Percentiles rank a stretch among this genome's conserved stretches.
Evolutionary conservation across 1,140 invertebrate species (phyloP).

Genomic region (Andrena cerasifolii): DNA sequence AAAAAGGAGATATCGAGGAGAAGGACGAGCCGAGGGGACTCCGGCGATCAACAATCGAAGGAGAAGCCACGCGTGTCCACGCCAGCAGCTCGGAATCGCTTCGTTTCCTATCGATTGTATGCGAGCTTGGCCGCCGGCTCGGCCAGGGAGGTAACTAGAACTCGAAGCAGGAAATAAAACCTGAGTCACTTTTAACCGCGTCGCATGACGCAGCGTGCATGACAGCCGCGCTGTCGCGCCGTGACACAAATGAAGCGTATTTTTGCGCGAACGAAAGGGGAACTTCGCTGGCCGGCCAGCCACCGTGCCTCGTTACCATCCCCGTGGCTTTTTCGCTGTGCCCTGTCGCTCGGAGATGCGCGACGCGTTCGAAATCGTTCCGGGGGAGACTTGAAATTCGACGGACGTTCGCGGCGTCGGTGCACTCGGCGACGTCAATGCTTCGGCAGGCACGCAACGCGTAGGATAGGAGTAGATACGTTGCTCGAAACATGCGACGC

Average conservation of each 20-base stretch:
- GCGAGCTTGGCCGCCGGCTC: conserved; percentile 9
- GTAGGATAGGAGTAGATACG: conserved; percentile 27
- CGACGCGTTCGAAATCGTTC: conserved; percentile 49
- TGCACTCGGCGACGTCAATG: conserved; percentile 49
- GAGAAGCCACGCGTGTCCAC: no score
- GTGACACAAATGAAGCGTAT: conserved; percentile 54
- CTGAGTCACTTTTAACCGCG: conserved; percentile 65
- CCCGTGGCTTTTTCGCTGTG: conserved; percentile 3
- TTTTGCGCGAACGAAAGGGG: conserved; percentile 34
- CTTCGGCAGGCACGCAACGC: conserved; percentile 32
- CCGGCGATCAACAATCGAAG: conserved; percentile 54
- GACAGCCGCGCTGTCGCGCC: conserved; percentile 18
- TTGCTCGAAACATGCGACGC: conserved; percentile 45
- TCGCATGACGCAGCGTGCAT: conserved; percentile 34
- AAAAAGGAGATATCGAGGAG: not conserved
- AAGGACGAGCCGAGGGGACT: not conserved
- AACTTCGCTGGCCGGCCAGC: not conserved
- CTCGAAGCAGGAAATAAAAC: conserved; percentile 67
- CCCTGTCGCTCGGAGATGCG: conserved; percentile 23
- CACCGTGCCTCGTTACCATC: not conserved
- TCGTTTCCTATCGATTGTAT: conserved; percentile 28
- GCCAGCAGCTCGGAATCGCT: no score
- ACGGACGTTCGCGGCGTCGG: conserved; percentile 32
- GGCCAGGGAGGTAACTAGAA: conserved; percentile 58
- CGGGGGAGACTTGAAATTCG: conserved; percentile 44